Evolutionary conservation across 1,140 invertebrate species (phyloP), one percentile per base, ranked within the genome.

Genomic region (Euborellia annulipes): DNA sequence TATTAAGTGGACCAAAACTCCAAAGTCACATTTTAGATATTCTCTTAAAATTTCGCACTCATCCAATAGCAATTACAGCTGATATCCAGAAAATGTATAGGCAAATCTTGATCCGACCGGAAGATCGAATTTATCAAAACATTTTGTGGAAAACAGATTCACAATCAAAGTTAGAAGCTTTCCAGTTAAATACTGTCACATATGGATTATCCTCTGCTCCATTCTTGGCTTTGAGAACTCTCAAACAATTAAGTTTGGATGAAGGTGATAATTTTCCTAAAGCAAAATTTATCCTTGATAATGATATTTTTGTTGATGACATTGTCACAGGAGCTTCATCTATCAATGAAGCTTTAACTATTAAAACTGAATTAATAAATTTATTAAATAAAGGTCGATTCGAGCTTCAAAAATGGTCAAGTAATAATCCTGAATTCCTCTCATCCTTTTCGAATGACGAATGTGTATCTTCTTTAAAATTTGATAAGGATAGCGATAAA

Each of bases 251-350:
- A 11, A 16, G 8, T 14, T 17, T 11, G 11, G 38, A 40, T 17
- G 38, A 40, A 16, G 32, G 32, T 34, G n/a, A 11, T n/a, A 34
- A 34, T 11, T 34, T 34, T 34, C 32, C 32, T 34, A 11, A 11
- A 34, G 54, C 52, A 3, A 18, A 49, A 8, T 7, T n/a, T 17
- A 11, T 47, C 3, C n/a, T 57, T 16, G 18, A 8, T 0, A 48
- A 53, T 8, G 51, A 54, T 7, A 43, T 53, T 19, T 58, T 57
- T 39, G 54, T 61, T 0, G 59, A 62, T 46, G 57, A 60, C 20
- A 36, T 61, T 0, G 51, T 54, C 23, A 43, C 52, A 32, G 51
- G 54, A 13, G 50, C 38, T 3, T 23, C 48, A 4, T 38, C 50
- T 2, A 16, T 53, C 6, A 16, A 51, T 20, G 47, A 55, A 34